Base-by-base conservation (phyloP, 2,797 vertebrate genomes). In the Fratercula arctica region DNA sequence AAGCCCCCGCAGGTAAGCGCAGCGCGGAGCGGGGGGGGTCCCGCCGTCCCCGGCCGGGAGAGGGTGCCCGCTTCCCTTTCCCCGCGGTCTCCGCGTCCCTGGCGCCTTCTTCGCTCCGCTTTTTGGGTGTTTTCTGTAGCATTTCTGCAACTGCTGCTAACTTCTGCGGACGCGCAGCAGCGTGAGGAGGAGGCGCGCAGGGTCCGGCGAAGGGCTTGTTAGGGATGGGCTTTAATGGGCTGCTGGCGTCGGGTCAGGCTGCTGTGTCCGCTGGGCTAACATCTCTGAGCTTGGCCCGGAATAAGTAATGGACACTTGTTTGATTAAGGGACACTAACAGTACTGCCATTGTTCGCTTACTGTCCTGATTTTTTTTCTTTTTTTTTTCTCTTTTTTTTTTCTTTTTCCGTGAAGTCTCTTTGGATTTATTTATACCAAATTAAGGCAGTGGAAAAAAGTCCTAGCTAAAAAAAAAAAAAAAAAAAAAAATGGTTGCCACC, bases 1-100 rank as follows among this genome's bases (percentile, higher is more conserved):
- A 84, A 84, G 41, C 68, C 77, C 89, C 89, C 86, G 60, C 94
- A 94, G 94, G 94, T 94, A 94, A 92, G 94, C 45, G 74, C 89
- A 64, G 70, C 50, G 73, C 63, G 31, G 51, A 35, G 59, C n/a
- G 10, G 6, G 23, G 23, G 59, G 68, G 50, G 35, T 50, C 53
- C 46, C 31, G 10, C 74, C 15, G 0, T 18, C 31, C 31, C 41
- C 17, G 20, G 26, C 63, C 29, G n/a, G 21, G 11, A 3, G 29
- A 21, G 66, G 33, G 64, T 81, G 74, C 28, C 69, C n/a, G 11
- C 35, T 74, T n/a, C 23, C 9, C 24, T 20, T 45, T 31, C 6
- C 17, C 41, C 20, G 10, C 13, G 81, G 50, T 29, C 25, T 50
- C 39, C 37, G 14, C 16, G 35, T 25, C 48, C 50, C 1, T 12